Conservation (phyloP, 2,888 invertebrate genomes). For the Hirtodrosophila cameraria region DNA sequence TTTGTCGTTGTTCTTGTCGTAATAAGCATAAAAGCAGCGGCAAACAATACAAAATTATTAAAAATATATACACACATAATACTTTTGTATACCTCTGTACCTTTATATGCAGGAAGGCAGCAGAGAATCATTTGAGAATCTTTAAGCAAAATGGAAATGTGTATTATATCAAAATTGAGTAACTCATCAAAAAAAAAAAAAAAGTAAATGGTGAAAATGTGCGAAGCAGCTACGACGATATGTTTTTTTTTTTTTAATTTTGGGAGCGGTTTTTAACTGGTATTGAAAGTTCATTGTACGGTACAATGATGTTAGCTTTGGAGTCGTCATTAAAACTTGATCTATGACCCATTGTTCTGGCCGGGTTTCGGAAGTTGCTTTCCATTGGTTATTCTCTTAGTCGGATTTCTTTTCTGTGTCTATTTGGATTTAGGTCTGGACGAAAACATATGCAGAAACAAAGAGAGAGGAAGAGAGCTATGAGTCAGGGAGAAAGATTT, state of each 20-base stretch:
- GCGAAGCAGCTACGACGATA: conserved; percentile 4
- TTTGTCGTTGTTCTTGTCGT: conserved; percentile 40
- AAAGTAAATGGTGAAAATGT: conserved; percentile 29
- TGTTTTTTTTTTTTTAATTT: conserved; percentile 9
- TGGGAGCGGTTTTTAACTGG: conserved; percentile 47
- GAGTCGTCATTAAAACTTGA: conserved; percentile 71
- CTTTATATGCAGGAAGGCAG: conserved; percentile 7
- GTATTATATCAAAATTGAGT: conserved; percentile 59
- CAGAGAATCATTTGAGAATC: conserved; percentile 30
- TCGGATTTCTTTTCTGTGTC: conserved; percentile 38
- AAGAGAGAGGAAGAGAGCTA: neutral
- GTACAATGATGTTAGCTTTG: conserved; percentile 29
- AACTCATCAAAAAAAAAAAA: conserved; percentile 40
- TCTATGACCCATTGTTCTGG: conserved; percentile 76
- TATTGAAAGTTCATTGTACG: conserved; percentile 76
- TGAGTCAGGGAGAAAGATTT: neutral
- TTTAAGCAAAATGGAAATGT: conserved; percentile 36
- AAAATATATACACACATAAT: conserved; percentile 12
- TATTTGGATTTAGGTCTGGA: conserved; percentile 17
- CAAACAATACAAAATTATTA: conserved; percentile 55
- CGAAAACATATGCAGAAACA: neutral
- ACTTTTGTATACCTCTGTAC: conserved; percentile 6
- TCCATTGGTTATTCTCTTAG: conserved; percentile 51
- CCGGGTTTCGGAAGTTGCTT: conserved; percentile 59
- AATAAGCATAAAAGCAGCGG: conserved; percentile 66